A percentile compares a stretch with the other conserved stretches of the same genome.
Evolutionary conservation across 2,888 invertebrate species (phyloP).

Genomic region (Aphidoletes aphidimyza): DNA sequence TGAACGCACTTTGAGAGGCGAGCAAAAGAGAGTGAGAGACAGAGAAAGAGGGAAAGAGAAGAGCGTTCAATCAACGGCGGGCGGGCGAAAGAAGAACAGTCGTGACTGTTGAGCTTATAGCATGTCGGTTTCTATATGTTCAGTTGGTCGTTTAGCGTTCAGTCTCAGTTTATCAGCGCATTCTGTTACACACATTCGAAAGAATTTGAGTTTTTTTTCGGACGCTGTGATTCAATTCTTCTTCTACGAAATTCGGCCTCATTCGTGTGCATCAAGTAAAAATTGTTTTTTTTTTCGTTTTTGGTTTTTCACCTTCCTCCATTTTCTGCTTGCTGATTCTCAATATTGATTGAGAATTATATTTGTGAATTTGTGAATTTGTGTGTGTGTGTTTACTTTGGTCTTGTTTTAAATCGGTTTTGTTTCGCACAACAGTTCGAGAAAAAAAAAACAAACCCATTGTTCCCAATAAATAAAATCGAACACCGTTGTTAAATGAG

Average conservation of each 20-base stretch:
- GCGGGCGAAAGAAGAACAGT: neutral
- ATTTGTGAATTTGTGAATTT: too few species aligned
- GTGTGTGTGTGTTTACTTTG: too few species aligned
- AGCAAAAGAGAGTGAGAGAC: neutral
- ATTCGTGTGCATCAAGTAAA: neutral
- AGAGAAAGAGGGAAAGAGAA: neutral
- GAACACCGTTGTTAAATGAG: too few species aligned
- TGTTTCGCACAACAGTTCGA: too few species aligned
- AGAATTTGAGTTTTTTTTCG: neutral
- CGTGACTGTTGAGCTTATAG: conserved; percentile 21
- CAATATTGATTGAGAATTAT: too few species aligned
- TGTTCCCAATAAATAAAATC: too few species aligned
- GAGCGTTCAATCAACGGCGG: neutral
- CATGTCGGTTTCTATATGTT: neutral
- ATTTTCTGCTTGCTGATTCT: too few species aligned
- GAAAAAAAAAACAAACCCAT: too few species aligned
- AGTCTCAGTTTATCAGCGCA: conserved; percentile 21
- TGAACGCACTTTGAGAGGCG: neutral
- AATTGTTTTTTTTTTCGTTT: neutral
- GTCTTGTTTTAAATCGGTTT: too few species aligned
- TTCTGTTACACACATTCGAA: conserved; percentile 19
- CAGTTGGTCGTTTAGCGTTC: neutral
- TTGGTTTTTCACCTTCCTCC: neutral
- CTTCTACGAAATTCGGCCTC: neutral
- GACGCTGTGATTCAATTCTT: neutral